Conservation (phyloP, 2,113 vertebrate genomes). For the Onychorhynchus coronatus region DNA sequence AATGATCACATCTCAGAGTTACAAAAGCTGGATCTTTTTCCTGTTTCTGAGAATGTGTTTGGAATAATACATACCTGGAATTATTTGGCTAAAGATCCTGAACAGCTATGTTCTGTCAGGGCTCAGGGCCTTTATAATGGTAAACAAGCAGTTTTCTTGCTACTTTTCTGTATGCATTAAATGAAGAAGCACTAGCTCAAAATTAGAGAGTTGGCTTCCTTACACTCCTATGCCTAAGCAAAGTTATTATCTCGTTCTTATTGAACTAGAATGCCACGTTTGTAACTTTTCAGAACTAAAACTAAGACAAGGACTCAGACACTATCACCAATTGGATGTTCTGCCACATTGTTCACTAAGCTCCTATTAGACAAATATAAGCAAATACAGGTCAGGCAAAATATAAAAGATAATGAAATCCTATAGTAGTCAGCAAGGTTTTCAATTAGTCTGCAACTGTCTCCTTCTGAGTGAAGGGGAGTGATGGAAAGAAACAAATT, state of each 20-base stretch:
- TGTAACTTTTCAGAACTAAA: background rate
- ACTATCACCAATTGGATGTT: background rate
- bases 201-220: background rate
- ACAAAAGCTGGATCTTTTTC: background rate
- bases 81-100: background rate
- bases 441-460: background rate
- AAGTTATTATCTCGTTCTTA: background rate
- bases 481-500: background rate
- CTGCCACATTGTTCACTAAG: background rate
- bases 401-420: background rate
- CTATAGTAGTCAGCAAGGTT: background rate
- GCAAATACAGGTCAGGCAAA: background rate
- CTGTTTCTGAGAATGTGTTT: background rate
- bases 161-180: background rate
- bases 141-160: background rate
- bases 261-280: background rate
- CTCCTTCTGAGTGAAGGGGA: background rate
- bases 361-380: background rate
- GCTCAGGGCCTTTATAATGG: background rate
- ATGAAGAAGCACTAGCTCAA: background rate
- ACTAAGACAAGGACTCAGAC: background rate
- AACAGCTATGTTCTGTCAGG: background rate
- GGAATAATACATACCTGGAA: background rate
- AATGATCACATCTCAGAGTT: background rate
- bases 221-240: background rate